phyloP scores from a whole-genome alignment of 2,888 invertebrate species.

The Allolobophora icterica region DNA sequence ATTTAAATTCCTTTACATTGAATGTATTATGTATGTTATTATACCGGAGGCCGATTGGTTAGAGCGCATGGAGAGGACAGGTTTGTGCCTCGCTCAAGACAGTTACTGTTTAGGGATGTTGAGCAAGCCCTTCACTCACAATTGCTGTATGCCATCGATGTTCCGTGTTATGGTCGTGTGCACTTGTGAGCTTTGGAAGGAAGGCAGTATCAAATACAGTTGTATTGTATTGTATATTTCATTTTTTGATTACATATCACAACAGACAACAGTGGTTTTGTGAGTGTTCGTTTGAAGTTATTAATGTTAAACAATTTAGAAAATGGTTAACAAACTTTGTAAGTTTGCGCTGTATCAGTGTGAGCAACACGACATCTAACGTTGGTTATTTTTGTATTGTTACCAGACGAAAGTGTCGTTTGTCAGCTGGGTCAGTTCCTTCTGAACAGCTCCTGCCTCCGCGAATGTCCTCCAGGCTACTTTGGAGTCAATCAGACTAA shows the following conservation, averaged over 20 bases:
- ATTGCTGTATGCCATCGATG: no score
- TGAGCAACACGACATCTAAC: neutral
- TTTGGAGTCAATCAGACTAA: neutral
- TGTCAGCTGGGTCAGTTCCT: slow-evolving; percentile 23
- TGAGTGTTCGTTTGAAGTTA: neutral
- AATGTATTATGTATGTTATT: no score
- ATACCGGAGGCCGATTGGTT: no score
- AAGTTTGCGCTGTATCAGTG: neutral
- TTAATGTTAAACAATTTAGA: neutral
- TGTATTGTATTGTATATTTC: no score
- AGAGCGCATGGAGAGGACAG: no score
- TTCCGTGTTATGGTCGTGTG: no score
- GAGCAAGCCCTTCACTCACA: no score
- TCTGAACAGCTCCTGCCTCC: neutral
- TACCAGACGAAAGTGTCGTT: neutral
- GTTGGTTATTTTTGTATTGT: neutral
- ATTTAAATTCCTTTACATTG: neutral
- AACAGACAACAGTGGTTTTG: neutral
- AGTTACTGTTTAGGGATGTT: no score
- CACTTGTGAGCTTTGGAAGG: no score
- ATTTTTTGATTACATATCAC: neutral
- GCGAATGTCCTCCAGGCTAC: neutral
- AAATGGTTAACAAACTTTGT: neutral
- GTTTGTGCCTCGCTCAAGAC: no score
- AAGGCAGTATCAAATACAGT: no score